Evolutionary conservation across 2,888 invertebrate genomes (phyloP).

Genomic region (Stomorhina lunata): DNA sequence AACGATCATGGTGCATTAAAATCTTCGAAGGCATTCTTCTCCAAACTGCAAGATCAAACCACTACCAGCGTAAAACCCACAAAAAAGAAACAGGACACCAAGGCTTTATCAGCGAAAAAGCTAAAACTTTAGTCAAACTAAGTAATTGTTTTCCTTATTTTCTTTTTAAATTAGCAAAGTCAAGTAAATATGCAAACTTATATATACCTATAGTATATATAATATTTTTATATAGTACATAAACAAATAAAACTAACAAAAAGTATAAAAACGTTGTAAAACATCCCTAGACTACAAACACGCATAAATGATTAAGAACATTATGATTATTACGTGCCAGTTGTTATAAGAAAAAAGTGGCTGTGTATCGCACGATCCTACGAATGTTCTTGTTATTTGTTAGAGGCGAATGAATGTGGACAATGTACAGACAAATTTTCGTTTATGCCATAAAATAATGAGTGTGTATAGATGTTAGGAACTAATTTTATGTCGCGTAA

Average conservation of each 20-base stretch:
- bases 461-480: background rate
- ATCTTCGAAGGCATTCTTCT: conserved; percentile 92
- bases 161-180: conserved; percentile 12
- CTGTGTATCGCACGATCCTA: background rate
- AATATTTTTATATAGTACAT: conserved; percentile 5
- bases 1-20: conserved; percentile 82
- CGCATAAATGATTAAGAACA: conserved; percentile 46
- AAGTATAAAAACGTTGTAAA: conserved; percentile 10
- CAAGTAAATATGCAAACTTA: too few species aligned
- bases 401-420: background rate
- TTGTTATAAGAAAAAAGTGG: background rate
- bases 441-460: background rate
- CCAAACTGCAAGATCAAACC: conserved; percentile 86
- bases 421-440: background rate
- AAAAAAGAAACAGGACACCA: conserved; percentile 80
- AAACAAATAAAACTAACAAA: background rate
- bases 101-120: conserved; percentile 82
- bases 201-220: background rate
- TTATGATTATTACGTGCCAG: conserved; percentile 50
- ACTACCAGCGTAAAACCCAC: conserved; percentile 80
- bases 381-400: background rate
- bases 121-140: conserved; percentile 82
- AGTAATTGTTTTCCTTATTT: conserved; percentile 21
- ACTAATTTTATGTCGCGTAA: conserved; percentile 26
- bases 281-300: background rate